A percentile compares a stretch with the other conserved stretches of the same genome.
Conservation (phyloP, 2,797 vertebrate genomes). For the Sternarchorhynchus goeldii region DNA sequence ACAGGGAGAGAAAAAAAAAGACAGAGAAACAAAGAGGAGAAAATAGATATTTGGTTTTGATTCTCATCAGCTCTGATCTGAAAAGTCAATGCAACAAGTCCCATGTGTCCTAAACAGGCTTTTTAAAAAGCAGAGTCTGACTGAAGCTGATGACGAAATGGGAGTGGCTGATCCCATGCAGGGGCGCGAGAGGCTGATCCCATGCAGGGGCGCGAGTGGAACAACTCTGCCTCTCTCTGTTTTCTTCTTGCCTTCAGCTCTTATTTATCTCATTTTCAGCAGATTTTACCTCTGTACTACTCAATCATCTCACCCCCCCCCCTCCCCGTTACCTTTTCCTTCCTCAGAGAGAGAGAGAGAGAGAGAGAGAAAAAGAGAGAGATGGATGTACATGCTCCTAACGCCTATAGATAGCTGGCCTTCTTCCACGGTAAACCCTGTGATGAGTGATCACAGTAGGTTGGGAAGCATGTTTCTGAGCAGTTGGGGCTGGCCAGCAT, state of each 20-base stretch:
- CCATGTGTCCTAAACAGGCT: not conserved
- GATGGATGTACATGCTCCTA: slow-evolving; percentile 39
- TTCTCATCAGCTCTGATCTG: not conserved
- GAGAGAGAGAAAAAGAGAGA: slow-evolving; percentile 27
- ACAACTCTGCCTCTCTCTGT: slow-evolving; percentile 1
- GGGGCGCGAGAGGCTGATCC: too few species aligned
- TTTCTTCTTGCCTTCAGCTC: slow-evolving; percentile 17
- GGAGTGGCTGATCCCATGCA: too few species aligned
- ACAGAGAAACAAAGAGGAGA: slow-evolving; percentile 8
- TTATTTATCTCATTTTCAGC: slow-evolving; percentile 43
- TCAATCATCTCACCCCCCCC: slow-evolving; percentile 64
- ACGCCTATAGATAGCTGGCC: slow-evolving; percentile 30
- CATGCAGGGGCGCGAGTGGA: not conserved
- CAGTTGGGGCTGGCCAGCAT: not conserved
- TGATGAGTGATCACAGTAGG: slow-evolving; percentile 37
- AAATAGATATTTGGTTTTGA: too few species aligned
- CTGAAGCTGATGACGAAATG: not conserved
- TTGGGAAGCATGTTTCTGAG: slow-evolving; percentile 44
- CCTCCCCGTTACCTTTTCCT: slow-evolving; percentile 52
- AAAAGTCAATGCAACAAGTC: slow-evolving; percentile 17
- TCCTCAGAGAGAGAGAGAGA: slow-evolving; percentile 29
- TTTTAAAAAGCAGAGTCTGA: not conserved
- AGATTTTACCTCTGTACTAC: slow-evolving; percentile 42
- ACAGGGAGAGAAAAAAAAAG: slow-evolving; percentile 11
- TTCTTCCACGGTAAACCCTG: slow-evolving; percentile 19